A percentile compares a stretch with the other conserved stretches of the same genome.
Evolutionary conservation across 2,113 vertebrate species (phyloP).

Genomic region (Lagopus leucura): DNA sequence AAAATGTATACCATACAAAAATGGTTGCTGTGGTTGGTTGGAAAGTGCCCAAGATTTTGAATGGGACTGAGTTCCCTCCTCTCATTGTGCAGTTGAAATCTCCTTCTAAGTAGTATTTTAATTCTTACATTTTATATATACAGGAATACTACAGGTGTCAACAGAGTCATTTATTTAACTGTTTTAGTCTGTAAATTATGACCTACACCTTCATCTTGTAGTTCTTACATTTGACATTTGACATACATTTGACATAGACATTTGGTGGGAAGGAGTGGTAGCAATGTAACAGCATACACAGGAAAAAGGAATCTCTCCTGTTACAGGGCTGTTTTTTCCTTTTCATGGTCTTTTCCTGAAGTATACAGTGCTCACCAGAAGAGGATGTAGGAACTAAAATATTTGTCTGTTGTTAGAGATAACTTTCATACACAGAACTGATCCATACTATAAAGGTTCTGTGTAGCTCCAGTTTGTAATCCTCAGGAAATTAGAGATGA

Average conservation of each 20-base stretch:
- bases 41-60: neutral
- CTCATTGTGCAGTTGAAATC: neutral
- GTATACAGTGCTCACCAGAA: neutral
- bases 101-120: neutral
- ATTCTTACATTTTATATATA: conserved; percentile 2
- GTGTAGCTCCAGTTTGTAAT: neutral
- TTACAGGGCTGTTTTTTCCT: neutral
- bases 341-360: neutral
- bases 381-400: accelerated
- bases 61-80: neutral
- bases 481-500: neutral
- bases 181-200: neutral
- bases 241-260: neutral
- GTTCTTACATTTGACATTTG: neutral
- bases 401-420: accelerated
- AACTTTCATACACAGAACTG: neutral
- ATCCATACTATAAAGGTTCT: neutral
- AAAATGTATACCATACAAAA: neutral
- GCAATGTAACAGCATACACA: neutral
- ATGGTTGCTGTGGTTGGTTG: neutral
- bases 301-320: neutral
- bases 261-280: neutral
- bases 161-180: neutral
- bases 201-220: neutral
- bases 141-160: neutral